phyloP scores from a whole-genome alignment of 2,888 invertebrate genomes.

The Drosophila putrida region DNA sequence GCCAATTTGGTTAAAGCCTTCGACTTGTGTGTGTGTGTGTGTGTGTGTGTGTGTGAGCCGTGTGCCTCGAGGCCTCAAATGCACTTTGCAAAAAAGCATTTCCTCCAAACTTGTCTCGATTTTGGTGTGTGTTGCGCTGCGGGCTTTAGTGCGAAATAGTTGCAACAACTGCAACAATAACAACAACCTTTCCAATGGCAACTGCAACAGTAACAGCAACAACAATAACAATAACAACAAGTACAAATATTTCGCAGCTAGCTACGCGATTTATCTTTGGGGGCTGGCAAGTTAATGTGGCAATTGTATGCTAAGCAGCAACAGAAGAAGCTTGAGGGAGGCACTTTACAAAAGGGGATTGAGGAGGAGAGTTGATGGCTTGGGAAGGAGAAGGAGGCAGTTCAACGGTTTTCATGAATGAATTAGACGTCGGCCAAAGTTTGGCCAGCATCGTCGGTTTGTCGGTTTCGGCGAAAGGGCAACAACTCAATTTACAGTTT shows the following conservation, averaged over 20 bases:
- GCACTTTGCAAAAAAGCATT: constrained; percentile 82
- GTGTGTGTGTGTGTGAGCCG: constrained; percentile 17
- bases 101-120: constrained; percentile 78
- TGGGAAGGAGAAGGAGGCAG: constrained; percentile 33
- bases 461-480: constrained; percentile 68
- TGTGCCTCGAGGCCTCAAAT: constrained; percentile 78
- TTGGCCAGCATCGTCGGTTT: constrained; percentile 45
- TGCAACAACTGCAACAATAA: constrained; percentile 42
- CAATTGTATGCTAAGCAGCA: constrained; percentile 80
- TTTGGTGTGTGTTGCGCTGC: constrained; percentile 66
- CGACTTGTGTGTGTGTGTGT: constrained; percentile 24
- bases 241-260: constrained; percentile 58
- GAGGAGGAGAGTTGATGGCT: neutral
- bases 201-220: constrained; percentile 18
- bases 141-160: constrained; percentile 75
- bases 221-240: constrained; percentile 52
- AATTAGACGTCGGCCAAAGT: constrained; percentile 73
- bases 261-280: constrained; percentile 76
- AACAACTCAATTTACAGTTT: constrained; percentile 78
- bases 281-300: constrained; percentile 78
- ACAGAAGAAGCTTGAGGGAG: constrained; percentile 23
- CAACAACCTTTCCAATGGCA: constrained; percentile 18
- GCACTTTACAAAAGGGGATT: neutral
- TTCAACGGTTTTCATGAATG: constrained; percentile 77
- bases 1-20: neutral